These are phyloP conservation scores for Hydrozoanthus tunicans DNA, from an alignment of 64 coral and sea anemone species.

Conservation along the genomic window DNA sequence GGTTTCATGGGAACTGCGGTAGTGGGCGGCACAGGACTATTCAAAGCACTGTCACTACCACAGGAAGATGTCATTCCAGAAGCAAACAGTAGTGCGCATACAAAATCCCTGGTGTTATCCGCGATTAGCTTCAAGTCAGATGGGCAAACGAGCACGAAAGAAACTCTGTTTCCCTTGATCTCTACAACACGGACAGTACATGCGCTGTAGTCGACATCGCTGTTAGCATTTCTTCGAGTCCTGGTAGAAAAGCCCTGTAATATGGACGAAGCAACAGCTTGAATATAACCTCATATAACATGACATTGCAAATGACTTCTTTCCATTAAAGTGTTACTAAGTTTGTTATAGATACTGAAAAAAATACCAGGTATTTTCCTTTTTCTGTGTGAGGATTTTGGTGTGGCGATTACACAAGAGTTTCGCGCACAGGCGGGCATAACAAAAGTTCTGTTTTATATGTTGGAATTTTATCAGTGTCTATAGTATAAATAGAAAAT, in stretches of 20 bases:
- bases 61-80: slow-evolving; percentile 7
- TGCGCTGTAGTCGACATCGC: slow-evolving; percentile 15
- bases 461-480: too few species aligned
- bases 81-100: slow-evolving; percentile 28
- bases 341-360: too few species aligned
- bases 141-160: slow-evolving; percentile 16
- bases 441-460: too few species aligned
- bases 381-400: too few species aligned
- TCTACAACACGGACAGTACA: slow-evolving; percentile 28
- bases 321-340: not conserved
- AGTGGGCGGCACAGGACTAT: not conserved
- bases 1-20: not conserved
- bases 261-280: not conserved
- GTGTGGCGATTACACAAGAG: too few species aligned
- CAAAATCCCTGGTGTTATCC: not conserved
- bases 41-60: not conserved
- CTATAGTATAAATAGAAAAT: too few species aligned
- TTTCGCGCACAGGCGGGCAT: too few species aligned
- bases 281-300: not conserved
- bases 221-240: not conserved
- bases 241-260: slow-evolving; percentile 1
- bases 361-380: too few species aligned
- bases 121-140: not conserved
- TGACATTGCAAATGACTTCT: not conserved
- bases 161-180: not conserved